Evolutionary conservation across 2,797 vertebrate species (phyloP), one percentile per base, ranked within the genome.

Genomic region (Avahi laniger): DNA sequence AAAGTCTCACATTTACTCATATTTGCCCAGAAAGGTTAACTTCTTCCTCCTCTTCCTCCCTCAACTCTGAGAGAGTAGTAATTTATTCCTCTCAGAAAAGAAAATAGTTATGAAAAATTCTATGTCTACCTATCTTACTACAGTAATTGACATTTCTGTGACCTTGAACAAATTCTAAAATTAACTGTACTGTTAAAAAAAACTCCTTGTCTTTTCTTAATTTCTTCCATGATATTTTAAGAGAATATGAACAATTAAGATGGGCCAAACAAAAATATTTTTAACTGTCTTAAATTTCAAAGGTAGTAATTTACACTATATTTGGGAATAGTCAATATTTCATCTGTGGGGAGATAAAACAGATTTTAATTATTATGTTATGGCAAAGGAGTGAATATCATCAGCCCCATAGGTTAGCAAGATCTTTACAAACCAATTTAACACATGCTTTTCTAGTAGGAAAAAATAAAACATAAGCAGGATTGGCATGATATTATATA

Each of bases 271-370:
- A 33, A 80, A 69, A 85, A 0, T 33, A 65, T 38, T 81, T 85
- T 94, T 79, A 93, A 67, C 2, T 57, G 85, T 65, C 52, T 94
- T 92, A 92, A 57, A 94, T 94, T 86, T 92, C 18, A 61, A 59
- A 81, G 48, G 41, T 65, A 81, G 20, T 75, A 91, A 79, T 93
- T 94, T 93, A 93, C 6, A 92, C 12, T 75, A 10, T 59, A 54
- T 96, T 94, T 89, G 35, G 46, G 30, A 97, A 93, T 75, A 95
- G 38, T 80, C 9, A 92, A 33, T 63, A 84, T 85, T 94, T 91
- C 17, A 46, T 86, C 92, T 61, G 30, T 57, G 17, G 69, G 85
- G 81, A 97, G 96, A 97, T 96, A 96, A 96, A 70, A 93, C 24
- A 93, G 70, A 91, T 93, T 94, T 69, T 46, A 91, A 91, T 97